Conservation (phyloP, 2,888 invertebrate genomes). For the Caenorhabditis afra region DNA sequence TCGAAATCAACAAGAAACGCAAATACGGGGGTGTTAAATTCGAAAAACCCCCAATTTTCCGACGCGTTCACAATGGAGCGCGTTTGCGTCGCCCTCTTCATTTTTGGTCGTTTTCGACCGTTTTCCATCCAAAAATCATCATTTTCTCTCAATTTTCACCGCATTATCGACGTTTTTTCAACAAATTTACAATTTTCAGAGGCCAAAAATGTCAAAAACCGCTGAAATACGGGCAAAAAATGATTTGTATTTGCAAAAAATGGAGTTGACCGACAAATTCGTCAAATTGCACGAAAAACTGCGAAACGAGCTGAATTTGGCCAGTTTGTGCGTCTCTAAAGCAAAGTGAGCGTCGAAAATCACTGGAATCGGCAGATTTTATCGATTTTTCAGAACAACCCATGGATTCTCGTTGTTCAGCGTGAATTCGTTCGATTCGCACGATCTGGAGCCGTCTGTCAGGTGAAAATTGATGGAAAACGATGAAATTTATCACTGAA, state of each 20-base stretch:
- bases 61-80: slow-evolving; percentile 20
- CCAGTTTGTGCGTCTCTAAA: slow-evolving; percentile 55
- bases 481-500: background rate
- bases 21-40: background rate
- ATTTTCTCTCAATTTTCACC: slow-evolving; percentile 4
- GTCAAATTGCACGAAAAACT: slow-evolving; percentile 27
- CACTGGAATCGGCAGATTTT: background rate
- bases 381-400: slow-evolving; percentile 39
- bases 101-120: slow-evolving; percentile 34
- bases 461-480: slow-evolving; percentile 13
- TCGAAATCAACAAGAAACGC: no score
- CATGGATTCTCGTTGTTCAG: slow-evolving; percentile 58
- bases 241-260: slow-evolving; percentile 35
- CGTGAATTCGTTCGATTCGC: slow-evolving; percentile 53
- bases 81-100: slow-evolving; percentile 10
- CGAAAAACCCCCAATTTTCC: background rate
- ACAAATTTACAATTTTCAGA: background rate
- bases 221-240: slow-evolving; percentile 4
- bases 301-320: slow-evolving; percentile 38
- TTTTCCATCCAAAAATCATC: slow-evolving; percentile 14
- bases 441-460: slow-evolving; percentile 56
- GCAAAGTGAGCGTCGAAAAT: slow-evolving; percentile 53
- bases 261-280: slow-evolving; percentile 42
- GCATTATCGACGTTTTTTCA: background rate
- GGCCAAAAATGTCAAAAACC: no score